A percentile compares a stretch with the other conserved stretches of the same genome.
Conservation (phyloP, 2,888 invertebrate genomes). For the Lasioglossum malachurum region DNA sequence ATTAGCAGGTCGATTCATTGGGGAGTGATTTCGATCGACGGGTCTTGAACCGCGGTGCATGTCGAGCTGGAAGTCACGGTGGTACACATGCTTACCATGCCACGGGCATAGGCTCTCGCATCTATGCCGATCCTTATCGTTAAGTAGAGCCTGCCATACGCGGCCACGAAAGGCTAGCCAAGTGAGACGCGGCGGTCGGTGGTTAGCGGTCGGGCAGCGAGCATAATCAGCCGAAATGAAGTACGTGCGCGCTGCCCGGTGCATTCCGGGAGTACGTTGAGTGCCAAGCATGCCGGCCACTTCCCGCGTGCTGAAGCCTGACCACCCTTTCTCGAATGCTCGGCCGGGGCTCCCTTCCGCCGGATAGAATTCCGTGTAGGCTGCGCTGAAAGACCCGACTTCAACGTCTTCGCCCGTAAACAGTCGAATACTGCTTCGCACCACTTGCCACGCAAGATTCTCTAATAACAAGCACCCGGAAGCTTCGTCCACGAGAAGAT, state of each 20-base stretch:
- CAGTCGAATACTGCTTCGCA: background rate
- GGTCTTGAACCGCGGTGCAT: slow-evolving; percentile 71
- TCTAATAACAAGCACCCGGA: background rate
- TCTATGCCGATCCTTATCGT: slow-evolving; percentile 43
- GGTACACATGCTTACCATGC: slow-evolving; percentile 23
- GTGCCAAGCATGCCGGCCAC: slow-evolving; percentile 34
- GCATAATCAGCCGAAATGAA: slow-evolving; percentile 82
- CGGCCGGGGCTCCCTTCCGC: slow-evolving; percentile 16
- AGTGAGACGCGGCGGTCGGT: slow-evolving; percentile 35
- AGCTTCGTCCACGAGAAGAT: too few relatives aligned
- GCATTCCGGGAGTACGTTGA: slow-evolving; percentile 65
- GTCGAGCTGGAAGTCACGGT: slow-evolving; percentile 34
- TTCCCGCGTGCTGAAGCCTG: slow-evolving; percentile 13
- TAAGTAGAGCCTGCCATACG: slow-evolving; percentile 29
- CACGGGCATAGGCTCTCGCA: background rate
- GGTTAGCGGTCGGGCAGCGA: slow-evolving; percentile 46
- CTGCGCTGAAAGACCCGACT: background rate
- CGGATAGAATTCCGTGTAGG: slow-evolving; percentile 37
- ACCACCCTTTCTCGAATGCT: slow-evolving; percentile 24
- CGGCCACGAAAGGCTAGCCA: slow-evolving; percentile 35
- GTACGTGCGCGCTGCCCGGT: slow-evolving; percentile 75
- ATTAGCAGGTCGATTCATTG: slow-evolving; percentile 81
- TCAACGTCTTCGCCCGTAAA: background rate
- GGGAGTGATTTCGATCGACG: slow-evolving; percentile 79
- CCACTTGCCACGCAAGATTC: background rate